Percentiles rank a stretch among this genome's conserved stretches.
Evolutionary conservation across 1,140 invertebrate species (phyloP).

Genomic region (Drosophila kepulauana): DNA sequence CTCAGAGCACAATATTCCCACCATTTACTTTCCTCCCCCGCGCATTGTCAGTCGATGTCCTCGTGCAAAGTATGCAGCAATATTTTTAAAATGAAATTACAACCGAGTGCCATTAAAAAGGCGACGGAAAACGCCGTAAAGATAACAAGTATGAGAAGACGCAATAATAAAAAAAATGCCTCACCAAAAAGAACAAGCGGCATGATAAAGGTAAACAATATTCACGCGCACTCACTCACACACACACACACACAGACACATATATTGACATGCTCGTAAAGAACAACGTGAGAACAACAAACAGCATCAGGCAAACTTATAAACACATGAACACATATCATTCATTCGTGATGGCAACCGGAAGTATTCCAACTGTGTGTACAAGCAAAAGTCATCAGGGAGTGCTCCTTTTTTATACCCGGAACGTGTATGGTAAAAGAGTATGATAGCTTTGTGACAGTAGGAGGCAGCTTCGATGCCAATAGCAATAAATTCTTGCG

Average conservation of each 20-base stretch:
- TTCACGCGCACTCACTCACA: slow-evolving; percentile 1
- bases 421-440: no score
- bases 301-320: slow-evolving; percentile 6
- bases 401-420: slow-evolving; percentile 6
- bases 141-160: slow-evolving; percentile 62
- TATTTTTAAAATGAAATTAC: slow-evolving; percentile 70
- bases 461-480: no score
- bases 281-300: not conserved
- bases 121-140: slow-evolving; percentile 62
- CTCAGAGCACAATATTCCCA: not conserved
- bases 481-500: no score
- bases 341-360: slow-evolving; percentile 18
- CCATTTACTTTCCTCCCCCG: not conserved
- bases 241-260: slow-evolving; percentile 7
- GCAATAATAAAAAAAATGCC: slow-evolving; percentile 66
- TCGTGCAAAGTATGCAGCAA: slow-evolving; percentile 13
- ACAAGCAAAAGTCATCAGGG: slow-evolving; percentile 30
- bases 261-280: slow-evolving; percentile 63
- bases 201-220: slow-evolving; percentile 72
- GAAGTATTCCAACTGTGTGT: slow-evolving; percentile 12
- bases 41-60: not conserved
- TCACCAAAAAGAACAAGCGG: slow-evolving; percentile 33
- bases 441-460: no score
- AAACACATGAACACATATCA: slow-evolving; percentile 27
- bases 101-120: slow-evolving; percentile 66